These are phyloP conservation scores for Athalia rosae DNA, from an alignment of 2,888 invertebrate species.

Conservation along the genomic window DNA sequence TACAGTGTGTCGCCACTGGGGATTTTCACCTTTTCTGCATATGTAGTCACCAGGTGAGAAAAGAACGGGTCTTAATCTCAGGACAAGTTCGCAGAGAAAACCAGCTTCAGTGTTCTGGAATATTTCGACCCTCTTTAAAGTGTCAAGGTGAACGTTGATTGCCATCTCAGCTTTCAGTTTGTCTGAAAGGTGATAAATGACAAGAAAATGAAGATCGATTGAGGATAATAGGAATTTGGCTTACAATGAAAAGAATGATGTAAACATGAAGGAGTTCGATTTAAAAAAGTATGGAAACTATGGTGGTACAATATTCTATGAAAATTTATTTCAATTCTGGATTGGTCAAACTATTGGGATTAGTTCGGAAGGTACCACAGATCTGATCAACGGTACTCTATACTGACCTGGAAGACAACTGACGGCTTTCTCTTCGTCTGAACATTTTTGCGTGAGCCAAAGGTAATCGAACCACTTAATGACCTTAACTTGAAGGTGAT, in stretches of 20 bases:
- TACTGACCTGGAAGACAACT: slow-evolving; percentile 87
- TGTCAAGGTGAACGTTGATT: slow-evolving; percentile 99
- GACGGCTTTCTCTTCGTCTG: slow-evolving; percentile 96
- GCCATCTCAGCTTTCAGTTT: slow-evolving; percentile 99
- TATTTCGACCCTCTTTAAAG: slow-evolving; percentile 97
- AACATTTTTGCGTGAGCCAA: slow-evolving; percentile 99
- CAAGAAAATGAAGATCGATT: too few relatives aligned
- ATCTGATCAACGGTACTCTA: neutral
- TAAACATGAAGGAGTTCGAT: too few relatives aligned
- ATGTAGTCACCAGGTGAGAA: slow-evolving; percentile 99
- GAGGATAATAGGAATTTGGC: too few relatives aligned
- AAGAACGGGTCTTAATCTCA: slow-evolving; percentile 94
- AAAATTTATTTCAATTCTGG: too few relatives aligned
- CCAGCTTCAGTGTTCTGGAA: slow-evolving; percentile 99
- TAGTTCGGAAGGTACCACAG: neutral
- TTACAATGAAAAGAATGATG: too few relatives aligned
- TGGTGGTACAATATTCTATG: too few relatives aligned
- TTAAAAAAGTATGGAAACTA: too few relatives aligned
- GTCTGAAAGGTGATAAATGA: slow-evolving; percentile 77
- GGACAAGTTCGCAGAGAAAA: slow-evolving; percentile 97
- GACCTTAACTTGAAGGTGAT: slow-evolving; percentile 96
- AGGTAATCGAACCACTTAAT: slow-evolving; percentile 99
- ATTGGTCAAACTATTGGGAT: too few relatives aligned
- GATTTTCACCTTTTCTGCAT: slow-evolving; percentile 93
- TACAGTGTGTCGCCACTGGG: too few relatives aligned